Evolutionary conservation across 2,113 vertebrate species (phyloP).

Genomic region (Ptyas mucosa): DNA sequence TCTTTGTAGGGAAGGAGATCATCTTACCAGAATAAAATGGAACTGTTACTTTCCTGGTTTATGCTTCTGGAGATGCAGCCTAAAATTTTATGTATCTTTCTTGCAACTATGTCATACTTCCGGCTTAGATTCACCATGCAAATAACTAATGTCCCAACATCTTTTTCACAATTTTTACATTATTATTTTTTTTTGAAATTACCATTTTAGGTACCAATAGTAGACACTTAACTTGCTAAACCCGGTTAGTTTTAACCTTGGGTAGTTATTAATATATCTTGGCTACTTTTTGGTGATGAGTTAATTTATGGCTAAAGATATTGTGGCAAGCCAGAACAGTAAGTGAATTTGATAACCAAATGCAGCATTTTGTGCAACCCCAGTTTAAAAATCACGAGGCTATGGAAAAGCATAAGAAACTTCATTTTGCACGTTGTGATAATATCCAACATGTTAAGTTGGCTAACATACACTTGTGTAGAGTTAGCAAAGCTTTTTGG

Average conservation of each 20-base stretch:
- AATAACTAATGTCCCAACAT: neutral
- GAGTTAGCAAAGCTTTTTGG: neutral
- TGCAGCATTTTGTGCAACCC: neutral
- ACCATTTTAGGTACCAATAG: neutral
- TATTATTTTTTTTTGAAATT: neutral
- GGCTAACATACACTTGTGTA: neutral
- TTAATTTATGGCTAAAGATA: neutral
- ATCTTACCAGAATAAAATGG: neutral
- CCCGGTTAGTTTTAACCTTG: neutral
- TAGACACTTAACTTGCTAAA: neutral
- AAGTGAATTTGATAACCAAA: neutral
- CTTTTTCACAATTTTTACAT: neutral
- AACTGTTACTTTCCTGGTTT: neutral
- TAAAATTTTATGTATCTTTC: neutral
- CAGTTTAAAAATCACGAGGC: neutral
- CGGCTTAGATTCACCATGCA: neutral
- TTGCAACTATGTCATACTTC: neutral
- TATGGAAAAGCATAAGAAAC: neutral
- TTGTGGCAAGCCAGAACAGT: neutral
- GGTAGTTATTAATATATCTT: neutral
- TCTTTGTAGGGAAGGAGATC: neutral
- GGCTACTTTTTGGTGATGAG: neutral
- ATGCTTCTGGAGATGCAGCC: neutral
- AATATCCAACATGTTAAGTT: neutral
- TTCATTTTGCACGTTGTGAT: neutral